Evolutionary conservation across 2,888 invertebrate genomes (phyloP).

Genomic region (Plagodis dolabraria): DNA sequence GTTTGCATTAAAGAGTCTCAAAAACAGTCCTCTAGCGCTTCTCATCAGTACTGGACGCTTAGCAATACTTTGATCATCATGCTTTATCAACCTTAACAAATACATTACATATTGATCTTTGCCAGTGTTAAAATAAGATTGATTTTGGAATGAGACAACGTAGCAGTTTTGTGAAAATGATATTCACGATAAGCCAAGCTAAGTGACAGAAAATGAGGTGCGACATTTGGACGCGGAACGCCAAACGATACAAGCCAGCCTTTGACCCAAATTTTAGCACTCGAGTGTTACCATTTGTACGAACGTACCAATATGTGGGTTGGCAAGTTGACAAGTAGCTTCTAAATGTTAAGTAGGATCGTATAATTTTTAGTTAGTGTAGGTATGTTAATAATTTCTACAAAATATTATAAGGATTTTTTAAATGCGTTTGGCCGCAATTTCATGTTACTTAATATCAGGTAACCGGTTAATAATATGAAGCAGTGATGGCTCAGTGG

Average conservation of each 20-base stretch:
- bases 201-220: constrained; percentile 75
- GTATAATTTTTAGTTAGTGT: not conserved
- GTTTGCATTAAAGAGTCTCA: constrained; percentile 65
- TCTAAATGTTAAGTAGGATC: constrained; percentile 2
- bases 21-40: constrained; percentile 62
- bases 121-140: constrained; percentile 29
- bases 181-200: constrained; percentile 39
- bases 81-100: constrained; percentile 13
- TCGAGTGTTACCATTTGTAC: constrained; percentile 49
- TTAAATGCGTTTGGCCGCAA: too few species aligned
- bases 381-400: too few species aligned
- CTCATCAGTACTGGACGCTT: constrained; percentile 65
- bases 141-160: constrained; percentile 34
- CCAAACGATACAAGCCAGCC: constrained; percentile 61
- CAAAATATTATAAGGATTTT: too few species aligned
- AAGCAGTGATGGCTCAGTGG: too few species aligned
- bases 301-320: constrained; percentile 18
- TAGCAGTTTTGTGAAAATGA: constrained; percentile 47
- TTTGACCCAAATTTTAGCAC: constrained; percentile 70
- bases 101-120: constrained; percentile 35
- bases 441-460: too few species aligned
- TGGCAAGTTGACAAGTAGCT: constrained; percentile 17
- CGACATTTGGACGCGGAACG: constrained; percentile 61
- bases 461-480: too few species aligned
- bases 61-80: constrained; percentile 46